phyloP scores from a whole-genome alignment of 2,797 vertebrate genomes.

The Pseudochirops corinnae region DNA sequence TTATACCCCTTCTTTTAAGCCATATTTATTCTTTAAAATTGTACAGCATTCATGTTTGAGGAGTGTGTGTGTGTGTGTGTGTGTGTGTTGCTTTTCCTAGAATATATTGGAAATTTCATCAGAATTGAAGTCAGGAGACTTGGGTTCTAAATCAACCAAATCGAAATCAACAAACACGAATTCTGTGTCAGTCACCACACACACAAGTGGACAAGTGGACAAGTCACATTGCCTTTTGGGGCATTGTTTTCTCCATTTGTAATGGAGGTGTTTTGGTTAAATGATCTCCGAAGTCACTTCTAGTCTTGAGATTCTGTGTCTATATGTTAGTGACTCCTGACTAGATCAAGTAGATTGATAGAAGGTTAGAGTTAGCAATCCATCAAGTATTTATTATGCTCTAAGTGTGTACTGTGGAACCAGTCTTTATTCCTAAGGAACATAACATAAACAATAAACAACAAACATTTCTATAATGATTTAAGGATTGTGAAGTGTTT shows the following conservation, averaged over 20 bases:
- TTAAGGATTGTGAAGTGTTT: not conserved
- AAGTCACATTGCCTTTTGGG: not conserved
- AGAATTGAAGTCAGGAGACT: not conserved
- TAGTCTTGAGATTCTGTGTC: not conserved
- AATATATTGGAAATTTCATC: not conserved
- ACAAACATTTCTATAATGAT: not conserved
- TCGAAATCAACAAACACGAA: not conserved
- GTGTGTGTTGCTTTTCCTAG: not conserved
- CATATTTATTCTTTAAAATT: not conserved
- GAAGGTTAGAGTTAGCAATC: not conserved
- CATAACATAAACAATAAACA: not conserved
- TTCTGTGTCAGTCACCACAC: not conserved
- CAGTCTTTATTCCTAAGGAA: not conserved
- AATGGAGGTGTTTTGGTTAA: not conserved
- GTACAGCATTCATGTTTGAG: not conserved
- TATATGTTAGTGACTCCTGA: not conserved
- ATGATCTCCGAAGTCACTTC: not conserved
- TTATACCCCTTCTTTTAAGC: not conserved
- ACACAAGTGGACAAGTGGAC: not conserved
- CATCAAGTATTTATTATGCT: not conserved
- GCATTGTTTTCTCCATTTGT: not conserved
- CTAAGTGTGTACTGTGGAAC: not conserved
- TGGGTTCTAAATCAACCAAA: not conserved
- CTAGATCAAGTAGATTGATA: not conserved
- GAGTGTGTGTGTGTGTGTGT: too few species aligned